Evolutionary conservation across 1,140 invertebrate species (phyloP), one percentile per base, ranked within the genome.

Genomic region (Drosophila santomea): DNA sequence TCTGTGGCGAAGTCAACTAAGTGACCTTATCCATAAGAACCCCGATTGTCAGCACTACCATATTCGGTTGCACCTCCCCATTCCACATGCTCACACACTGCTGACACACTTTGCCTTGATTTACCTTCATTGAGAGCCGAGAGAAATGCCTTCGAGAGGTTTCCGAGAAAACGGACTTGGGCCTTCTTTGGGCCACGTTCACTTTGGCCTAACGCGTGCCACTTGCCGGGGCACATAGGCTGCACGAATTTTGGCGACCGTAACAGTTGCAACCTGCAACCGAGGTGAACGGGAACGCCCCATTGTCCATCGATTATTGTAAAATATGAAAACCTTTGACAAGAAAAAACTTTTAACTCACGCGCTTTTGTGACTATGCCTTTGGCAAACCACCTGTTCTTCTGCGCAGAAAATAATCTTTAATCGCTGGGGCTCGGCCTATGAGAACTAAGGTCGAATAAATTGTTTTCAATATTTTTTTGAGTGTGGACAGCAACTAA

Each of bases 101-200:
- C 74, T 85, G 82, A 78, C 83, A 88, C 72, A 89, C 62, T 86
- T 79, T 76, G 75, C 62, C 67, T 69, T 78, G 69, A 82, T 75
- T 81, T 78, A 81, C 41, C 74, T 67, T 77, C 55, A 59, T 47
- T 41, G 50, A 23, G 58, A 62, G 38, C 58, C 41, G 43, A 43
- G 52, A 68, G 48, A 78, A 69, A 75, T 75, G 79, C 41, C 77
- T 73, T 20, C 48, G n/a, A 66, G 77, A 25, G 63, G 62, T 68
- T 71, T 44, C 47, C 47, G 72, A 47, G 66, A 50, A 64, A 68
- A 38, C 41, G 61, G 64, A 68, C 41, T 68, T 68, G 59, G 77
- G 39, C 67, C 32, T 58, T 11, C 38, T 62, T 59, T 64, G 45
- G 64, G 47, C 52, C 67, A 66, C 77, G 59, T 61, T 74, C 38